Evolutionary conservation across 2,797 vertebrate genomes (phyloP).

Genomic region (Notolepis coatsorum): DNA sequence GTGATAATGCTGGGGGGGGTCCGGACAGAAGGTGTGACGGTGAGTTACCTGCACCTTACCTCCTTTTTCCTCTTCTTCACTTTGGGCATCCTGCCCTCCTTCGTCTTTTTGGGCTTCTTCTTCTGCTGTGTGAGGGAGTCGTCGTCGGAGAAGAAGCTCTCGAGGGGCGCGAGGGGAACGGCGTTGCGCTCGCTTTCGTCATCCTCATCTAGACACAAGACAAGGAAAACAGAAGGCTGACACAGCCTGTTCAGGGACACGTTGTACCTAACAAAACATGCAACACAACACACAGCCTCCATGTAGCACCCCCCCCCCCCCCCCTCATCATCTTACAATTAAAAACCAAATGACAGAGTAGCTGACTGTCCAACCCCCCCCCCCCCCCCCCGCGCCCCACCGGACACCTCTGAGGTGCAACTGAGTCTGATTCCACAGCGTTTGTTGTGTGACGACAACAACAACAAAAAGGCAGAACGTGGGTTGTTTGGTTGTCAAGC

Average conservation of each 20-base stretch:
- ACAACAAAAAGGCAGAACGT: too few species aligned
- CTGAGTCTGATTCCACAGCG: too few species aligned
- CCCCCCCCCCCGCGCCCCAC: too few species aligned
- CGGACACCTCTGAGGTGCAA: too few species aligned
- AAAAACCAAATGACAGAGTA: too few species aligned
- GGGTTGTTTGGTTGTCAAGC: too few species aligned
- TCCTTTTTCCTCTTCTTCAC: slow-evolving; percentile 95
- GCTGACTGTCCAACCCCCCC: too few species aligned
- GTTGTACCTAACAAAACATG: not conserved
- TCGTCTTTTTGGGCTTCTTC: slow-evolving; percentile 93
- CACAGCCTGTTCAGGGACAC: not conserved
- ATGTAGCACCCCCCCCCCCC: too few species aligned
- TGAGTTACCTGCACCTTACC: slow-evolving; percentile 79
- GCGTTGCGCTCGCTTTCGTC: slow-evolving; percentile 82
- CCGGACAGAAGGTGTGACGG: slow-evolving; percentile 27
- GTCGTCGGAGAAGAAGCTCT: slow-evolving; percentile 90
- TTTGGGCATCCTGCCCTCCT: slow-evolving; percentile 89
- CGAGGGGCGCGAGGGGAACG: slow-evolving; percentile 81
- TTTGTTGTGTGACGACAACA: too few species aligned
- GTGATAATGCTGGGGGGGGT: slow-evolving; percentile 35
- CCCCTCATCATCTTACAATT: too few species aligned
- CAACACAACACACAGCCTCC: too few species aligned
- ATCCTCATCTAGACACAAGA: slow-evolving; percentile 84
- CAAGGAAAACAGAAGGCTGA: slow-evolving; percentile 28
- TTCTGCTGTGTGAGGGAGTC: slow-evolving; percentile 84